These are phyloP conservation scores for Thymallus thymallus DNA, from an alignment of 2,113 vertebrate species.

Conservation along the genomic window DNA sequence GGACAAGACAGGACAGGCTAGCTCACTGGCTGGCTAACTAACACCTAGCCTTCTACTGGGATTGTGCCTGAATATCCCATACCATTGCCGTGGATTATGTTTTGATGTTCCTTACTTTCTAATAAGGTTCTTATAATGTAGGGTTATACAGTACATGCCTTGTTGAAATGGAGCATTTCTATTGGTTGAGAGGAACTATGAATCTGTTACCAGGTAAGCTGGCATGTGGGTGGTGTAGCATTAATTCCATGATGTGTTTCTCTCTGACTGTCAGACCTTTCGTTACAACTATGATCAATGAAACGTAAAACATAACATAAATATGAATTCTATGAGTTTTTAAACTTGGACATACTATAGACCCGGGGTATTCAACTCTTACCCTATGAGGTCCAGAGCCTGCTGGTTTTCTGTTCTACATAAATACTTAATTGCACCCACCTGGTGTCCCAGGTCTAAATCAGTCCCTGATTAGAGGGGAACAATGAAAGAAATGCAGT, in stretches of 20 bases:
- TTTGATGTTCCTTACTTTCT: too few species aligned
- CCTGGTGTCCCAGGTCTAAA: too few species aligned
- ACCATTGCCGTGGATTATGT: background rate
- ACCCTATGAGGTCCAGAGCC: too few species aligned
- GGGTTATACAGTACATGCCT: constrained; percentile 3
- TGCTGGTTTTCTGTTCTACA: too few species aligned
- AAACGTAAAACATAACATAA: background rate
- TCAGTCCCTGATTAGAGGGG: too few species aligned
- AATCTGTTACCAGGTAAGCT: constrained; percentile 70
- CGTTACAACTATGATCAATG: background rate
- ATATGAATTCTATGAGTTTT: background rate
- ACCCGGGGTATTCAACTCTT: too few species aligned
- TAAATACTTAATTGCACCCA: too few species aligned
- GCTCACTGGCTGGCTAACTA: background rate
- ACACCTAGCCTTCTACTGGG: background rate
- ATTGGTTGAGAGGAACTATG: constrained; percentile 50
- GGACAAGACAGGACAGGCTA: constrained; percentile 4
- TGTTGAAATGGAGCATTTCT: constrained; percentile 50
- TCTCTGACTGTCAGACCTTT: background rate
- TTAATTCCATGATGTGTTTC: too few species aligned
- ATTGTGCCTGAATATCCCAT: background rate
- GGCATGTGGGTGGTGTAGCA: background rate
- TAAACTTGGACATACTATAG: too few species aligned
- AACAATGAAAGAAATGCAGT: too few species aligned
- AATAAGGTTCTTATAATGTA: constrained; percentile 29